Conservation (phyloP, 37 sponge, comb jelly and placozoan species). For the Aplysina aerophoba region DNA sequence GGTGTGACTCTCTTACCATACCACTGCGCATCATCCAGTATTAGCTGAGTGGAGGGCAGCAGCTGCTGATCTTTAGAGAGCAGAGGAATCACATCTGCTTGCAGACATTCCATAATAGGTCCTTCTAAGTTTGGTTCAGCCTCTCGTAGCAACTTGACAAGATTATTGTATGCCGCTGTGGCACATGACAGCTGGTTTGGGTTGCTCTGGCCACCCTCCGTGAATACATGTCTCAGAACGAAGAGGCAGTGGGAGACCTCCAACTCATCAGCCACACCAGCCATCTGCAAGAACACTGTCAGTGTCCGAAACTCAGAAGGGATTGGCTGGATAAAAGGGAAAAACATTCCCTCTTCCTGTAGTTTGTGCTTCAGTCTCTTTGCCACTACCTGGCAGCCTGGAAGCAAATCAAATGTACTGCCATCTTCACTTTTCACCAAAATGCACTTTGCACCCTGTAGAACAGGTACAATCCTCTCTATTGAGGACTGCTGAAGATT, state of each 20-base stretch:
- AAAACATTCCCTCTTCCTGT: neutral
- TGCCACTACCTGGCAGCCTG: neutral
- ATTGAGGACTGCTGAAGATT: neutral
- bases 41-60: neutral
- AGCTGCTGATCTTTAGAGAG: neutral
- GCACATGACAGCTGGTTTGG: neutral
- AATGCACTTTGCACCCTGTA: neutral
- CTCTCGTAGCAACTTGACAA: neutral
- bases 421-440: neutral
- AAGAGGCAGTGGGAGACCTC: neutral
- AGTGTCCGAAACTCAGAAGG: neutral
- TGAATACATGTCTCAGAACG: neutral
- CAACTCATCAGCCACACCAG: neutral
- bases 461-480: neutral
- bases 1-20: neutral
- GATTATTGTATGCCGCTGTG: conserved; percentile 1
- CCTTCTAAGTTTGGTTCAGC: neutral
- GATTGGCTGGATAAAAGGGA: neutral
- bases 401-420: neutral
- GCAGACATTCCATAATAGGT: neutral
- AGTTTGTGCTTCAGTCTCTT: neutral
- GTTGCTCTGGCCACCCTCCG: neutral
- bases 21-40: conserved; percentile 27
- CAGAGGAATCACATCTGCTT: conserved; percentile 1
- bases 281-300: neutral